Base-by-base conservation (phyloP, 2,888 invertebrate genomes). In the Melieria crassipennis region DNA sequence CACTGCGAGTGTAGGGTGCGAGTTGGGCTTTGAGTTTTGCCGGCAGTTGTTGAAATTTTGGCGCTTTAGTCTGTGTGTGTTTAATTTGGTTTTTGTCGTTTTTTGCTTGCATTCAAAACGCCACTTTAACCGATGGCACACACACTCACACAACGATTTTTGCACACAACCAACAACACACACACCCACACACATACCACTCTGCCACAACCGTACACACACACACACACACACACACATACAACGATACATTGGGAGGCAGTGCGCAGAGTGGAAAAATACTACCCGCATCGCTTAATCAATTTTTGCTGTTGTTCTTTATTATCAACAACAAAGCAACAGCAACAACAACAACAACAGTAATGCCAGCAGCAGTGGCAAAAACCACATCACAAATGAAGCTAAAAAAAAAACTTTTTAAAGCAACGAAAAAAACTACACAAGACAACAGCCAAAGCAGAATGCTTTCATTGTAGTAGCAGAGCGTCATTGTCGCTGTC, bases 281-380 rank as follows among this genome's bases (percentile, higher is more conserved):
- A 75, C 71, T 58, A 60, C 70, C 58, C 52, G 67, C 62, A 64
- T 68, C 69, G 69, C 70, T 71, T 73, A 71, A 73, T 71, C 69
- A 71, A 69, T 71, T 71, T 65, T 70, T 70, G 45, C 57, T 69
- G 42, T 30, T 57, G 42, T 62, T 10, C 11, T 56, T 68, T 61
- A 63, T 63, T 68, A 10, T 55, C 58, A n/a, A 30, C 30, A 30
- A 30, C 30, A 30, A 30, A 30, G 30, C 30, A 30, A 30, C 2
- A 30, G 30, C 61, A 4, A 52, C 79, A 79, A 79, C 69, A 77
- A 74, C 76, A 79, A 76, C 73, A 75, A 76, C 61, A 71, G 70
- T 64, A 57, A 30, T 30, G 30, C 30, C 30, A 30, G 30, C 30
- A 30, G 30, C 30, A 30, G 30, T 30, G 30, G 30, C 30, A 30